phyloP scores from a whole-genome alignment of 2,797 vertebrate genomes.

The Cichlasoma orientale region DNA sequence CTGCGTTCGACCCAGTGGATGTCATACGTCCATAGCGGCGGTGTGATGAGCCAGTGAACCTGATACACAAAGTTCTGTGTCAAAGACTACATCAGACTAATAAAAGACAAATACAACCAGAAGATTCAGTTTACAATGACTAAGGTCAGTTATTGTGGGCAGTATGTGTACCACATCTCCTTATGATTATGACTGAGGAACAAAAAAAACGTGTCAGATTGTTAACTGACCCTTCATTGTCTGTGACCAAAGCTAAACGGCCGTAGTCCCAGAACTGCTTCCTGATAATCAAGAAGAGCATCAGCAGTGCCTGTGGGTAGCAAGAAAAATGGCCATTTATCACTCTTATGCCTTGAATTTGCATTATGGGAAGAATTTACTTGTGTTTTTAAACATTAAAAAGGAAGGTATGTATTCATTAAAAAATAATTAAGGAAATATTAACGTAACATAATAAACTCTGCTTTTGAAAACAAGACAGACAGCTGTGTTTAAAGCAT shows the following conservation, averaged over 20 bases:
- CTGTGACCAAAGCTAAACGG: conserved; percentile 90
- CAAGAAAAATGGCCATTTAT: background rate
- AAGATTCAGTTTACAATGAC: background rate
- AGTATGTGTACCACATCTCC: background rate
- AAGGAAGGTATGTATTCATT: too few relatives aligned
- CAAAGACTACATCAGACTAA: background rate
- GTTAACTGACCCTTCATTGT: conserved; percentile 79
- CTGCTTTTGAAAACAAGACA: background rate
- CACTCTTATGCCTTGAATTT: background rate
- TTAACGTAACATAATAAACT: background rate
- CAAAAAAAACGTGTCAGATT: background rate
- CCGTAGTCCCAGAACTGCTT: conserved; percentile 94
- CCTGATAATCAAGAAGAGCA: conserved; percentile 88
- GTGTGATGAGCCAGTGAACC: conserved; percentile 61
- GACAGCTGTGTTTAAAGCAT: background rate
- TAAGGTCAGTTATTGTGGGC: background rate
- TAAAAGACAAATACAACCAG: background rate
- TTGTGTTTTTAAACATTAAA: background rate
- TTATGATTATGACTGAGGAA: too few relatives aligned
- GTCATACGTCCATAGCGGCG: conserved; percentile 79
- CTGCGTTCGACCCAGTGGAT: conserved; percentile 73
- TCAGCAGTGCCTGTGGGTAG: conserved; percentile 81
- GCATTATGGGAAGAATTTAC: background rate
- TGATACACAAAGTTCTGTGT: conserved; percentile 37
- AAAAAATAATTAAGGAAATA: background rate